Evolutionary conservation across 2,113 vertebrate genomes (phyloP), one percentile per base, ranked within the genome.

Genomic region (Corythaeola cristata): DNA sequence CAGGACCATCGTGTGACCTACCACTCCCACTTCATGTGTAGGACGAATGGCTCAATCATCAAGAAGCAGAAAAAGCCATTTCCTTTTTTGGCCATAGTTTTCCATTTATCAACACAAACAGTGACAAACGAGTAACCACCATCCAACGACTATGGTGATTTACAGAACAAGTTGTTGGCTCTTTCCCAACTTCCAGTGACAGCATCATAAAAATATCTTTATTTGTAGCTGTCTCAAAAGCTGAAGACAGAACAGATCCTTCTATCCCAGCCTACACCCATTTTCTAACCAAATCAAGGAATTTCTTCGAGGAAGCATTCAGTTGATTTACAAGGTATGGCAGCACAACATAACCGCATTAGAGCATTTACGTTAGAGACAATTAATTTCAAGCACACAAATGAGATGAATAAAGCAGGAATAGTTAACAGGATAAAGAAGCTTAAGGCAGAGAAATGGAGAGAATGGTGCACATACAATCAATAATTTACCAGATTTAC

Each of bases 401-500:
- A 63, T 30, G n/a, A 93, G 90, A 92, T 22, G 64, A 94, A 75
- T 78, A 62, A 92, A 60, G 50, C 2, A 76, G 87, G 78, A 92
- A 53, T 80, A 92, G 91, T 89, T 77, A 96, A 58, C 23, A 64
- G 39, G 60, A 66, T 52, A 95, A 93, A 90, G 92, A 95, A 77
- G 45, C 53, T 35, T 39, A 59, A 97, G 82, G 82, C 89, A 63
- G 63, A 87, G 58, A n/a, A 77, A 97, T 91, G 93, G 90, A 83
- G 92, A 84, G 71, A 76, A 95, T 56, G 90, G 72, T 91, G 79
- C 62, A 93, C 90, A 96, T 63, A 96, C 95, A 96, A 97, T 98
- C 97, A 97, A 97, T 94, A 98, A 98, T 98, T 98, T 98, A 98
- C 98, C 98, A 98, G 98, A 98, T 98, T 98, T 98, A 98, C 98